These are phyloP conservation scores for Puntigrus tetrazona DNA, from an alignment of 2,113 vertebrate genomes.

Conservation along the genomic window DNA sequence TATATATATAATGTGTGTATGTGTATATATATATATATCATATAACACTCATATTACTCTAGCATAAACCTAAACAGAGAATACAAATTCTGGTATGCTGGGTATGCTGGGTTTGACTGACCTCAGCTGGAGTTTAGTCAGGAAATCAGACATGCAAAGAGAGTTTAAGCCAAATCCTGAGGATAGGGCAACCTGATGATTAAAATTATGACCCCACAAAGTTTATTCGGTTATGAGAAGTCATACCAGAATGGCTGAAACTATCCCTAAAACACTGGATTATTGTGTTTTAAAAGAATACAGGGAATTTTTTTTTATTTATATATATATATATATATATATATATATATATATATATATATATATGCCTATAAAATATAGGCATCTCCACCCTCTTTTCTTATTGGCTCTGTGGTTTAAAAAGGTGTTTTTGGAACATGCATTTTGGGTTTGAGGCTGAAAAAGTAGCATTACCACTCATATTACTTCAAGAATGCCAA, in stretches of 20 bases:
- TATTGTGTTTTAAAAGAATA: neutral
- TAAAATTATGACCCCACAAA: constrained; percentile 15
- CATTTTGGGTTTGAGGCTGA: constrained; percentile 18
- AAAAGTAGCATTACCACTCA: constrained; percentile 20
- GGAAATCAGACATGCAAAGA: constrained; percentile 16
- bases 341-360: too few relatives aligned
- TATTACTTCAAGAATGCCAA: neutral
- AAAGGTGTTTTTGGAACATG: constrained; percentile 3
- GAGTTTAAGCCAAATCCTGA: constrained; percentile 3
- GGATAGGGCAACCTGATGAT: constrained; percentile 38
- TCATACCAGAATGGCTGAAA: constrained; percentile 10
- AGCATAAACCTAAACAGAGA: neutral
- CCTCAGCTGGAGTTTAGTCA: neutral
- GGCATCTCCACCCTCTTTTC: constrained; percentile 63
- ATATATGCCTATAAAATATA: too few relatives aligned
- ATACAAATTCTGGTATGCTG: neutral
- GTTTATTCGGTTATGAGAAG: neutral
- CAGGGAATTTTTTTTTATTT: too few relatives aligned
- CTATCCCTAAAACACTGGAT: neutral
- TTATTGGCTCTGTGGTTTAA: constrained; percentile 59
- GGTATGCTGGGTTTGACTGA: neutral
- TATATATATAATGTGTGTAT: too few relatives aligned
- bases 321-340: too few relatives aligned
- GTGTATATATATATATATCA: too few relatives aligned
- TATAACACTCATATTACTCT: neutral